phyloP scores from a whole-genome alignment of 2,113 vertebrate species.

The Nipponia nippon region DNA sequence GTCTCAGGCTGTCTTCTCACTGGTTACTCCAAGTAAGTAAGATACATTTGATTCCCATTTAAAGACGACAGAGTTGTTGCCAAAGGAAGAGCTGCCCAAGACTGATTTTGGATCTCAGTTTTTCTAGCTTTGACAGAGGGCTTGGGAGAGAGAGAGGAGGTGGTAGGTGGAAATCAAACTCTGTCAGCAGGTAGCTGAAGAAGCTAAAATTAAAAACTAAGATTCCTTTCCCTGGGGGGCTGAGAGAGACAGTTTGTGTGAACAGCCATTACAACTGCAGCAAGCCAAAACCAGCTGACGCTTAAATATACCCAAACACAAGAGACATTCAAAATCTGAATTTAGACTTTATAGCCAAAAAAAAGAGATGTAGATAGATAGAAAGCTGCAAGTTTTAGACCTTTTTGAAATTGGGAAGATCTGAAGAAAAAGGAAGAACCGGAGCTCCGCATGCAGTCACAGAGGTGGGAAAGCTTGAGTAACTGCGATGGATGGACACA shows the following conservation, averaged over 20 bases:
- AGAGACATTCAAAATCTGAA: not conserved
- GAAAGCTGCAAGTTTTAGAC: not conserved
- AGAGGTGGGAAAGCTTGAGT: not conserved
- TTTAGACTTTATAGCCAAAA: not conserved
- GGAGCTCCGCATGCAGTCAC: fast-evolving
- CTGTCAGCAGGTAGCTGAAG: conserved; percentile 52
- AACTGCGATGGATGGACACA: not conserved
- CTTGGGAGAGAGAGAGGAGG: not conserved
- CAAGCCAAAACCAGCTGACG: not conserved
- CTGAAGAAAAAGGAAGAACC: not conserved
- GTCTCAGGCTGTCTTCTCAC: not conserved
- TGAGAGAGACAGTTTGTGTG: conserved; percentile 15
- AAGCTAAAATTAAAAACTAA: conserved; percentile 48
- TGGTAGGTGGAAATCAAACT: conserved; percentile 20
- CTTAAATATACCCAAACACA: not conserved
- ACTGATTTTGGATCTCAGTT: not conserved
- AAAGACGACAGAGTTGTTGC: not conserved
- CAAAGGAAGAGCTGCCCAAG: not conserved
- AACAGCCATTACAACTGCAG: not conserved
- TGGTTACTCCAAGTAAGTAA: not conserved
- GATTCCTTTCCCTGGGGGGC: not conserved
- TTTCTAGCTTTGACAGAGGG: not conserved
- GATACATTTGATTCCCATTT: not conserved
- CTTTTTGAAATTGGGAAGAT: not conserved
- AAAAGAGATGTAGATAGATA: not conserved